Percentiles rank a stretch among this genome's conserved stretches.
Evolutionary conservation across 2,888 invertebrate genomes (phyloP).

Genomic region (Agonopterix subpropinquella): DNA sequence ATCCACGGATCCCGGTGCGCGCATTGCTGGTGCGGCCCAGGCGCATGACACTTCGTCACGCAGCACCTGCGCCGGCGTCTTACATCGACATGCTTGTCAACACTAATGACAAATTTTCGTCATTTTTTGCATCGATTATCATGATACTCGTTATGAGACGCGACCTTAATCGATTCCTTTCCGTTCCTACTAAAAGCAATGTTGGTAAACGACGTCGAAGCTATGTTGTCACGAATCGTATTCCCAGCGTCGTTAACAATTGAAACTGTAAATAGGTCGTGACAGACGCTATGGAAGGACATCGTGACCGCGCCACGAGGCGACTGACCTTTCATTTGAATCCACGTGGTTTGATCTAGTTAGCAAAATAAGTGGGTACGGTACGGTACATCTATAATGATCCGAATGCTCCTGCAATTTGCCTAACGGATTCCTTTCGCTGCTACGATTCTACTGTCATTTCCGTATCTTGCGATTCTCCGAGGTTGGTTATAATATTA

Average conservation of each 20-base stretch:
- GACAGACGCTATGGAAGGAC: constrained; percentile 53
- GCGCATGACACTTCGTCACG: constrained; percentile 40
- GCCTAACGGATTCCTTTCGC: constrained; percentile 3
- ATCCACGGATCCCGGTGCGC: constrained; percentile 36
- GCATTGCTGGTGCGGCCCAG: constrained; percentile 12
- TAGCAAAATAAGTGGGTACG: constrained; percentile 4
- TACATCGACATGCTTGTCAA: constrained; percentile 32
- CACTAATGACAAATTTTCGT: constrained; percentile 29
- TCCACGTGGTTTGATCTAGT: constrained; percentile 45
- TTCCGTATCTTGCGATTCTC: too few species aligned
- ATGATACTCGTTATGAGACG: constrained; percentile 8
- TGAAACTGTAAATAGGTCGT: constrained; percentile 66
- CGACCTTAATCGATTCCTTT: constrained; percentile 43
- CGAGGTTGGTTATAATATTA: too few species aligned
- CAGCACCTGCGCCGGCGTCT: constrained; percentile 24
- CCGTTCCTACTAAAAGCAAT: constrained; percentile 1
- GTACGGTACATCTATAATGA: constrained; percentile 2
- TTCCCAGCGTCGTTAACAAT: constrained; percentile 40
- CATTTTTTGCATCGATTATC: constrained; percentile 17
- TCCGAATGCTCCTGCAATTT: constrained; percentile 1
- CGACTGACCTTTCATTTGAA: constrained; percentile 58
- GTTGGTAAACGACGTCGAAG: constrained; percentile 2
- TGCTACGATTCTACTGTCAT: not conserved
- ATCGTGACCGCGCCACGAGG: constrained; percentile 56
- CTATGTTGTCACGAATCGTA: constrained; percentile 16